Evolutionary conservation across 2,888 invertebrate species (phyloP).

Genomic region (Harpagoxenus sublaevis): DNA sequence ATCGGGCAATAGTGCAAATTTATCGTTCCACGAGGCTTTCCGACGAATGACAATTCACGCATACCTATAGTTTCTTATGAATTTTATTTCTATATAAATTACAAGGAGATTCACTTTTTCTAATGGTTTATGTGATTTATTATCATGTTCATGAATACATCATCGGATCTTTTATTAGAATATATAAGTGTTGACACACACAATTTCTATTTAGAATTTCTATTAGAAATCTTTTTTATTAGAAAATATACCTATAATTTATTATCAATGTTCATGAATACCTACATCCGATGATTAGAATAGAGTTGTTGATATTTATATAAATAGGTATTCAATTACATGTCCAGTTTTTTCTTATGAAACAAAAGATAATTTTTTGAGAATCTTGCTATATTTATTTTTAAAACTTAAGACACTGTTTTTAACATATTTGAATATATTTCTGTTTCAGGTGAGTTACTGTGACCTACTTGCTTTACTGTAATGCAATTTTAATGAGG

Average conservation of each 20-base stretch:
- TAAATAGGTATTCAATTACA: neutral
- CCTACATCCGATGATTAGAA: too few relatives aligned
- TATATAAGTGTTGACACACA: too few relatives aligned
- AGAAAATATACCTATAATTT: too few relatives aligned
- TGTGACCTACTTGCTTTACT: neutral
- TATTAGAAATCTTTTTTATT: too few relatives aligned
- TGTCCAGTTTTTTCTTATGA: neutral
- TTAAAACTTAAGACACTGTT: neutral
- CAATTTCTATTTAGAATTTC: too few relatives aligned
- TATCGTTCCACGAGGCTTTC: neutral
- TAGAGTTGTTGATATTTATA: neutral
- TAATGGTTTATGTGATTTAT: neutral
- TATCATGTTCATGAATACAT: neutral
- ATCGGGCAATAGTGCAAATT: constrained; percentile 9
- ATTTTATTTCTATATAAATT: neutral
- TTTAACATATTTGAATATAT: constrained; percentile 13
- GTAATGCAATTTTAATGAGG: neutral
- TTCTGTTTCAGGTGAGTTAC: constrained; percentile 43
- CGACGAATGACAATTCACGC: neutral
- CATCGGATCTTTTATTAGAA: neutral
- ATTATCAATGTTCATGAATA: too few relatives aligned
- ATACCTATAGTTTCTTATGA: neutral
- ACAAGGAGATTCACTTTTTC: neutral
- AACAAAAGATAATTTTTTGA: neutral
- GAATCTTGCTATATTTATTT: neutral